phyloP scores from a whole-genome alignment of 2,888 invertebrate species.

The Pantelozetes paolii region DNA sequence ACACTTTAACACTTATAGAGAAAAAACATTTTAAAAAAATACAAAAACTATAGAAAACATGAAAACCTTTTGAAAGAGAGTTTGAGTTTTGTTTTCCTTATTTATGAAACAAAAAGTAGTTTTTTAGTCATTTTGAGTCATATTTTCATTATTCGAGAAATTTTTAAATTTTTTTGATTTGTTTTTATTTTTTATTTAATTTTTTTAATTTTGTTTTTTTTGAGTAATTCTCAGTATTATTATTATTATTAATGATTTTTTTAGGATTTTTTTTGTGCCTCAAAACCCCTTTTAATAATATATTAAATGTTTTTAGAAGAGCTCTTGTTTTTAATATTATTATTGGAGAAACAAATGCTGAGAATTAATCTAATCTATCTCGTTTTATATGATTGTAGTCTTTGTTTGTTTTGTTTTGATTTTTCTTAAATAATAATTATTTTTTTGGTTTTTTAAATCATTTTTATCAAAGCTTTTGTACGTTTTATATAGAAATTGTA shows the following conservation, averaged over 20 bases:
- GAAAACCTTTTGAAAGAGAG: neutral
- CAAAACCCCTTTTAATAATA: neutral
- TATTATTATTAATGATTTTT: neutral
- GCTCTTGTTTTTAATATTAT: constrained; percentile 17
- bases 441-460: constrained; percentile 9
- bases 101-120: no score
- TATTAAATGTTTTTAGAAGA: constrained; percentile 1
- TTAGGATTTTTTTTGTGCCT: constrained; percentile 4
- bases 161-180: no score
- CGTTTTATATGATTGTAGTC: constrained; percentile 28
- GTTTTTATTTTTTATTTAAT: no score
- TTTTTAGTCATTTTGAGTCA: no score
- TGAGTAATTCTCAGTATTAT: no score
- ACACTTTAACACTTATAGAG: constrained; percentile 20
- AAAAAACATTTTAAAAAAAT: neutral
- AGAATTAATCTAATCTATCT: constrained; percentile 18
- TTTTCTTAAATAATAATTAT: no score
- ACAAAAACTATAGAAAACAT: neutral
- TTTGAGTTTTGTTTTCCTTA: no score
- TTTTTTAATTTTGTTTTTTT: no score
- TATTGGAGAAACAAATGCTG: constrained; percentile 9
- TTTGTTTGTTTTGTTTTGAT: no score
- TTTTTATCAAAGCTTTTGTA: constrained; percentile 30
- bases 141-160: no score
- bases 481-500: constrained; percentile 29